A percentile compares a stretch with the other conserved stretches of the same genome.
Evolutionary conservation across 2,797 vertebrate species (phyloP).

Genomic region (Anabacerthia variegaticeps): DNA sequence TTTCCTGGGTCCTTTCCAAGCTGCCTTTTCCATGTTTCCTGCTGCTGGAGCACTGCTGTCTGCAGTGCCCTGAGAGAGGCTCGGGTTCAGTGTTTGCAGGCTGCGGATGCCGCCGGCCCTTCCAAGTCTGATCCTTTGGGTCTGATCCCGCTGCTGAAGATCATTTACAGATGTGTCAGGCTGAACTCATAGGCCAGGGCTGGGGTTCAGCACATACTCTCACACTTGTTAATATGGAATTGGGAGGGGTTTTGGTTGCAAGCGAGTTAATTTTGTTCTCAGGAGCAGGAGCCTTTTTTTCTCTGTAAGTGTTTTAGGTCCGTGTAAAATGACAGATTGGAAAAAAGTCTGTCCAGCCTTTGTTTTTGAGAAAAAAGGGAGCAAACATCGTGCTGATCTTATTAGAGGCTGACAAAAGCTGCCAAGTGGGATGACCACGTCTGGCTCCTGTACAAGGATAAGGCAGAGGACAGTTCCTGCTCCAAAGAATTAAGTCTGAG

Average conservation of each 20-base stretch:
- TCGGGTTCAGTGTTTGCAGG: slow-evolving; percentile 25
- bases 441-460: background rate
- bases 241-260: slow-evolving; percentile 49
- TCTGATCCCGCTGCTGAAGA: slow-evolving; percentile 50
- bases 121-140: slow-evolving; percentile 65
- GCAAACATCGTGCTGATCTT: background rate
- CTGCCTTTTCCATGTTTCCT: slow-evolving; percentile 47
- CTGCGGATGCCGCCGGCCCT: slow-evolving; percentile 29
- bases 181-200: slow-evolving; percentile 54
- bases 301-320: slow-evolving; percentile 46
- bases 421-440: background rate
- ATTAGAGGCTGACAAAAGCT: background rate
- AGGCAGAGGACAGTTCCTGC: background rate
- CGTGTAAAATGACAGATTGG: background rate
- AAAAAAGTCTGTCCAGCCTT: slow-evolving; percentile 13
- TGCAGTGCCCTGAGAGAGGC: slow-evolving; percentile 49
- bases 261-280: slow-evolving; percentile 16
- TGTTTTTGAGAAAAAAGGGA: slow-evolving; percentile 20
- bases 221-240: slow-evolving; percentile 47
- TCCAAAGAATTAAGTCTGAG: slow-evolving; percentile 14
- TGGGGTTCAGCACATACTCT: slow-evolving; percentile 50
- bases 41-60: slow-evolving; percentile 27
- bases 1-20: slow-evolving; percentile 49
- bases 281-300: background rate
- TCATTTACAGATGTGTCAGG: slow-evolving; percentile 71